Percentiles rank a stretch among this genome's conserved stretches.
Evolutionary conservation across 2,888 invertebrate species (phyloP).

Genomic region (Galerucella calmariensis): DNA sequence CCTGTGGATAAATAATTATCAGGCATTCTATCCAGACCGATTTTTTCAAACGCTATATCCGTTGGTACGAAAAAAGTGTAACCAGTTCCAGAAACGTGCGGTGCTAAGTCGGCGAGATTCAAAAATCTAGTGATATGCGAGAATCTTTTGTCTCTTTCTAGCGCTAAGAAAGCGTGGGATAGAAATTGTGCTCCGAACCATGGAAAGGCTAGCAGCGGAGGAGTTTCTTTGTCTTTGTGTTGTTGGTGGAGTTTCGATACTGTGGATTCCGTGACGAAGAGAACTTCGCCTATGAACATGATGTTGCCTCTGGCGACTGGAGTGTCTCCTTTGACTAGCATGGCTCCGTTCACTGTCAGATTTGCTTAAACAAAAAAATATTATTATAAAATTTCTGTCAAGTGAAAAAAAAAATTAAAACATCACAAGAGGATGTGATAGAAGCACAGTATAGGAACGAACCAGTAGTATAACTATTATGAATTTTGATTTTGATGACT

Average conservation of each 20-base stretch:
- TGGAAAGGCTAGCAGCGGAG: constrained; percentile 72
- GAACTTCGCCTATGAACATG: constrained; percentile 72
- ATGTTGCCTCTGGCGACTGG: constrained; percentile 71
- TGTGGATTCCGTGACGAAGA: constrained; percentile 72
- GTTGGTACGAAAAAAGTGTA: constrained; percentile 79
- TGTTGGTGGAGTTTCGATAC: constrained; percentile 73
- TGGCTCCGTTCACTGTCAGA: constrained; percentile 70
- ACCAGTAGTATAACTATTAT: too few relatives aligned
- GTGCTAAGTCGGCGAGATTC: constrained; percentile 73
- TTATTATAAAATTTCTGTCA: background rate
- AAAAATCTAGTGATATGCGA: constrained; percentile 71
- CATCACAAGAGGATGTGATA: too few relatives aligned
- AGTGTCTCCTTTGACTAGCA: constrained; percentile 72
- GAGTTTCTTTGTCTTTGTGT: constrained; percentile 74
- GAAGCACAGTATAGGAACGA: too few relatives aligned
- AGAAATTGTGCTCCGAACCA: constrained; percentile 75
- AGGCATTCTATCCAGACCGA: constrained; percentile 70
- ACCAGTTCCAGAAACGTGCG: constrained; percentile 72
- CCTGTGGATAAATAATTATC: constrained; percentile 70
- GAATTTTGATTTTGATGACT: too few relatives aligned
- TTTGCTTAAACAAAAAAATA: constrained; percentile 60
- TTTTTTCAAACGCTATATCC: constrained; percentile 73
- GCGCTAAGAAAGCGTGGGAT: constrained; percentile 71
- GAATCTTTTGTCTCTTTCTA: constrained; percentile 69
- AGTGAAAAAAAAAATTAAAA: too few relatives aligned